Evolutionary conservation across 2,113 vertebrate genomes (phyloP).

Genomic region (Caranx ignobilis): DNA sequence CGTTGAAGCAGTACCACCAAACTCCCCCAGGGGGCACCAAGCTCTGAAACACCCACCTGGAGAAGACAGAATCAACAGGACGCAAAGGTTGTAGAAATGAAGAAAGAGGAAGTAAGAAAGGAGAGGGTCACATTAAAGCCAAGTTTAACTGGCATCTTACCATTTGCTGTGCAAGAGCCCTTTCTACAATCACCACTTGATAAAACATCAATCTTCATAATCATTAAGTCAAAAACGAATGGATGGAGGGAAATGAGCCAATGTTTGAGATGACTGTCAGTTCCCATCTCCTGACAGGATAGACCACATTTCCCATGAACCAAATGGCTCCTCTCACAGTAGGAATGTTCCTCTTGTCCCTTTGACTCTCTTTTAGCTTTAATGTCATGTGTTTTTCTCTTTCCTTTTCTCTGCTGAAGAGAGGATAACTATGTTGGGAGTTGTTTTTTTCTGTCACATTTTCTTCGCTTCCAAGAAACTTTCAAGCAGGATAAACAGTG

Average conservation of each 20-base stretch:
- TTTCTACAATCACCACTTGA: not conserved
- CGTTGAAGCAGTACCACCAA: constrained; percentile 87
- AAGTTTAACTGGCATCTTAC: no score
- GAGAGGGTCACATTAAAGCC: no score
- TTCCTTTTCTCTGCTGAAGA: constrained; percentile 13
- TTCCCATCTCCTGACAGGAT: not conserved
- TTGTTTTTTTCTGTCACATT: constrained; percentile 31
- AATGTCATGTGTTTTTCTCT: constrained; percentile 13
- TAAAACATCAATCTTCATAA: not conserved
- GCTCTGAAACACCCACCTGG: constrained; percentile 85
- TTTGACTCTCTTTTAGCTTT: constrained; percentile 18
- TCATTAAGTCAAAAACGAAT: not conserved
- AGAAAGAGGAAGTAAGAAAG: not conserved
- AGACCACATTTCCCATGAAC: not conserved
- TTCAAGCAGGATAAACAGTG: constrained; percentile 31
- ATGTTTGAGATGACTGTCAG: not conserved
- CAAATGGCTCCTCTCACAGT: constrained; percentile 4
- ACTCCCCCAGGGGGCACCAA: constrained; percentile 88
- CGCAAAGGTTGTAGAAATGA: not conserved
- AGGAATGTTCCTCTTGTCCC: constrained; percentile 7
- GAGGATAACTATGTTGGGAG: constrained; percentile 43
- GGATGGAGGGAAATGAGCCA: not conserved
- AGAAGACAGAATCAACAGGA: not conserved
- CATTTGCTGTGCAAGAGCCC: no score
- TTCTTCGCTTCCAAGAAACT: constrained; percentile 49